Evolutionary conservation across 2,797 vertebrate genomes (phyloP), one percentile per base, ranked within the genome.

Genomic region (Pogoniulus pusillus): DNA sequence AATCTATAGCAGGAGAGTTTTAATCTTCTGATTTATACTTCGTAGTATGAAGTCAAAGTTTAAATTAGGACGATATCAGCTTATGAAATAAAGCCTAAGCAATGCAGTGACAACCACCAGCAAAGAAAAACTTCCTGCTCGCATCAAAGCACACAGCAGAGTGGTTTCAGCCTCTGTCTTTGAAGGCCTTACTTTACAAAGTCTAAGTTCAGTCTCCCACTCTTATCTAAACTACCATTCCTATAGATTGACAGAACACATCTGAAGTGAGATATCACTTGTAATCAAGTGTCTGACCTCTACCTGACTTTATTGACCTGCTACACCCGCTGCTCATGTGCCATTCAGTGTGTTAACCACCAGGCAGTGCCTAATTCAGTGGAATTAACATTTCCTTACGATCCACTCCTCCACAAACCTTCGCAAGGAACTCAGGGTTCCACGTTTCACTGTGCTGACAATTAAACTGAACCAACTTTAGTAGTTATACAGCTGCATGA

Each of bases 1-100:
- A 92, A 93, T 94, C 93, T 92, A 80, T 89, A 93, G 82, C 2
- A 2, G 75, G 64, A 94, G 39, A 69, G 64, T 95, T 94, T 96
- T 95, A 94, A 95, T 96, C 93, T 90, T 94, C 70, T 93, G 82
- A 93, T 96, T 93, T 91, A 89, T 80, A 87, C 45, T 91, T 90
- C 79, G 85, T 51, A 95, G 93, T 64, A 93, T 66, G 20, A 94
- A 94, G 93, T 93, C 94, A 94, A 95, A 93, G 93, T 96, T 96
- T 93, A 96, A 96, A 96, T 95, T 93, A 93, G 91, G 82, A 86
- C 3, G 0, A 39, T 70, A 94, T 87, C 91, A 95, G 72, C 26
- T 95, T 94, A 93, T 75, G 58, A 94, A 94, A 79, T 88, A 94
- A 91, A 94, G 85, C 51, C 84, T 74, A 65, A 89, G 72, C 72